Percentiles rank a stretch among this genome's conserved stretches.
These are phyloP conservation scores for Caretta caretta DNA, from an alignment of 2,113 vertebrate species.

Conservation along the genomic window DNA sequence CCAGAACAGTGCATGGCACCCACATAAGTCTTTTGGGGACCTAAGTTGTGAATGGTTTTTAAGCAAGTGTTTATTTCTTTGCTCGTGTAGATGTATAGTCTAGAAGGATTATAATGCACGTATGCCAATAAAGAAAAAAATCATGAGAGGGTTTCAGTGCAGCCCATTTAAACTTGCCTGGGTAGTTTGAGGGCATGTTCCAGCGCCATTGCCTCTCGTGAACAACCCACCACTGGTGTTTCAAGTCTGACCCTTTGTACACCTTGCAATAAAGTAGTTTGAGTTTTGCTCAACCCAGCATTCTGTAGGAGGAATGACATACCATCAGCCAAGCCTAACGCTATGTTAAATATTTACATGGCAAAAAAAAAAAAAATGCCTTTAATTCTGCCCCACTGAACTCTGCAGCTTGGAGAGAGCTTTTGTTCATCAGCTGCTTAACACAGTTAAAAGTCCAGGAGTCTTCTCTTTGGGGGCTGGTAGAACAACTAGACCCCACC, in stretches of 20 bases:
- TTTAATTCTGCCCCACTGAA: conserved; percentile 73
- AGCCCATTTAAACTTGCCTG: background rate
- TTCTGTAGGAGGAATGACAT: background rate
- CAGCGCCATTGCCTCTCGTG: background rate
- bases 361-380: background rate
- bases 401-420: conserved; percentile 39
- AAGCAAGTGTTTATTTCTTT: background rate
- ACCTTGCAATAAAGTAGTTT: background rate
- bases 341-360: background rate
- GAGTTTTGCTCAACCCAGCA: background rate
- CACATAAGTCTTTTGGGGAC: background rate
- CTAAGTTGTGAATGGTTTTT: background rate
- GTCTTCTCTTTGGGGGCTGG: background rate
- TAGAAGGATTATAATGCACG: background rate
- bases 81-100: background rate
- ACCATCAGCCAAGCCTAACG: background rate
- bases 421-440: background rate
- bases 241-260: background rate
- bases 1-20: background rate
- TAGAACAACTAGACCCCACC: background rate
- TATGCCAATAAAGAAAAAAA: background rate
- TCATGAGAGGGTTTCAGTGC: background rate
- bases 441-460: background rate
- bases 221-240: background rate
- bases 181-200: background rate